Percentiles rank a stretch among this genome's conserved stretches.
Conservation (phyloP, 2,797 vertebrate species). For the Parauchenoglanis punctatus region DNA sequence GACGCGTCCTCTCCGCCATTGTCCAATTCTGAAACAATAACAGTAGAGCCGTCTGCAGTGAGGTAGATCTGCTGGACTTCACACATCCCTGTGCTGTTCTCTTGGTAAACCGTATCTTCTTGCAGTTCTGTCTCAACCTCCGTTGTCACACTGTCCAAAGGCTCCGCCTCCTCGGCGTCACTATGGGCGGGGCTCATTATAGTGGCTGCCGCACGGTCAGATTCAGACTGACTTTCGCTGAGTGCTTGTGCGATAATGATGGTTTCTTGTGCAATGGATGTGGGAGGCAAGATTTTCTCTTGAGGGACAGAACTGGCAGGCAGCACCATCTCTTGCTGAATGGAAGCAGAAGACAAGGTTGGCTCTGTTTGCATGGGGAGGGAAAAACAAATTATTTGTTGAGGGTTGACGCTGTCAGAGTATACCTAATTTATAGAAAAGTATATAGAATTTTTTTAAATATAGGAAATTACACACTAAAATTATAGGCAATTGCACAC, state of each 20-base stretch:
- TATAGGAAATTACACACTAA: background rate
- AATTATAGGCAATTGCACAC: background rate
- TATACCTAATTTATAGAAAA: background rate
- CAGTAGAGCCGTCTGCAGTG: constrained; percentile 51
- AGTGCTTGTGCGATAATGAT: constrained; percentile 43
- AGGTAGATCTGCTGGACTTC: constrained; percentile 52
- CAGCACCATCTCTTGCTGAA: constrained; percentile 30
- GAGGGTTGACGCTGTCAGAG: background rate
- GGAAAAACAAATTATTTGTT: constrained; percentile 24
- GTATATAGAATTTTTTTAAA: background rate
- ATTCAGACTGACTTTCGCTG: constrained; percentile 45
- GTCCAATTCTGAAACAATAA: constrained; percentile 53
- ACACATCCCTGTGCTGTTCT: constrained; percentile 47
- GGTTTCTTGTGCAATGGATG: constrained; percentile 51
- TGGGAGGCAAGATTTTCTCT: constrained; percentile 36
- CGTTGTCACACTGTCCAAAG: constrained; percentile 2
- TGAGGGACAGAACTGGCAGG: constrained; percentile 21
- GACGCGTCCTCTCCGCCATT: constrained; percentile 35
- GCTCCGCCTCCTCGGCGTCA: constrained; percentile 35
- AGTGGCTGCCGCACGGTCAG: constrained; percentile 37
- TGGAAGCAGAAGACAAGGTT: background rate
- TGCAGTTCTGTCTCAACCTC: constrained; percentile 45
- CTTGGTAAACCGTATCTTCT: constrained; percentile 45
- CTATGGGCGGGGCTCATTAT: constrained; percentile 51
- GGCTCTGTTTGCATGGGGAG: constrained; percentile 30